Evolutionary conservation across 1,140 invertebrate genomes (phyloP).

Genomic region (Drosophila prosaltans): DNA sequence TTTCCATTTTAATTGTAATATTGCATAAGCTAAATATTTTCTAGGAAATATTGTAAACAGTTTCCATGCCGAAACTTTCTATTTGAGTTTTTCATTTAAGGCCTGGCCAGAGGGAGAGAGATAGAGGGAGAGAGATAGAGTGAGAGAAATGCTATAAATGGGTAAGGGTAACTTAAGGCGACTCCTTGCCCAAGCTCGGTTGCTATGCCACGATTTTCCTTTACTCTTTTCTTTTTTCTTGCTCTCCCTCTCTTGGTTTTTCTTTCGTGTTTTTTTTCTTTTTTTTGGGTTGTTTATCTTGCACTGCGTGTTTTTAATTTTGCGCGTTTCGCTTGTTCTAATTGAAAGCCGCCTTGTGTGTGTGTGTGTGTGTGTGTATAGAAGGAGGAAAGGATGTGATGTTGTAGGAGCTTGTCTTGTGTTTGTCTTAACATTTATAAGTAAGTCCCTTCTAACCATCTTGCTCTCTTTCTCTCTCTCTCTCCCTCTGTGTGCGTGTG

Average conservation of each 20-base stretch:
- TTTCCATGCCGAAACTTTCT: constrained; percentile 46
- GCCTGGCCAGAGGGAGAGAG: constrained; percentile 15
- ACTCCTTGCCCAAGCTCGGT: background rate
- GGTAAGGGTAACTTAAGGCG: background rate
- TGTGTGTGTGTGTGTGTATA: constrained; percentile 36
- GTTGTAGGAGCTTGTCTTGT: constrained; percentile 49
- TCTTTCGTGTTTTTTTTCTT: background rate
- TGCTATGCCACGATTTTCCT: constrained; percentile 19
- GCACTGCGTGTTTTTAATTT: constrained; percentile 81
- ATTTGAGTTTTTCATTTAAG: constrained; percentile 76
- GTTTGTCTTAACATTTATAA: constrained; percentile 78
- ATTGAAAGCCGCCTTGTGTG: constrained; percentile 74
- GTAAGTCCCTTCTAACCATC: constrained; percentile 22
- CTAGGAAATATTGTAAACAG: background rate
- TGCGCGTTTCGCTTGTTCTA: constrained; percentile 78
- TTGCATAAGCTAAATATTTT: constrained; percentile 10
- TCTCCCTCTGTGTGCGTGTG: background rate
- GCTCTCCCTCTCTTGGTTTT: constrained; percentile 1
- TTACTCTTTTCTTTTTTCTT: too few relatives aligned
- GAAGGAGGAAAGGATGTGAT: background rate
- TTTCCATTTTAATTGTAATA: constrained; percentile 13
- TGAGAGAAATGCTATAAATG: constrained; percentile 10
- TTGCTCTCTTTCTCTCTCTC: constrained; percentile 1
- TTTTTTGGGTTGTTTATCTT: constrained; percentile 62
- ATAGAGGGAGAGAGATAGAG: background rate